Evolutionary conservation across 1,140 invertebrate genomes (phyloP).

Genomic region (Macrotrachela quadricornifera): DNA sequence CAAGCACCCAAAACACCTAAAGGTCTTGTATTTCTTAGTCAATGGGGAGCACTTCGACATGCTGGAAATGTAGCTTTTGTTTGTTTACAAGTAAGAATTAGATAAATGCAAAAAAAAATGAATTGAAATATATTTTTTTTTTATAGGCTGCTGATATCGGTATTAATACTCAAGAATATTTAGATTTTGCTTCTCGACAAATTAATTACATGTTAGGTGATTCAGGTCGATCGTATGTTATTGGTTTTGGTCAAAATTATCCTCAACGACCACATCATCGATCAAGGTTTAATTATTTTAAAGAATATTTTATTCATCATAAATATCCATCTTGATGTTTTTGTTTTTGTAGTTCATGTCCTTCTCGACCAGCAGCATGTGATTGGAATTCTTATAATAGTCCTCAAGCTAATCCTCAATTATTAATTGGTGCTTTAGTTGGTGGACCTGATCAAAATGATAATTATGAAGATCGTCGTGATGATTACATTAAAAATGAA

Average conservation of each 20-base stretch:
- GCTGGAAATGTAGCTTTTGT: constrained; percentile 10
- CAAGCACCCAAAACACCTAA: constrained; percentile 12
- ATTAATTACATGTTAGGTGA: constrained; percentile 42
- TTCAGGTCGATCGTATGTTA: constrained; percentile 19
- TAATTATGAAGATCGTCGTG: constrained; percentile 19
- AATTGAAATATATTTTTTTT: constrained; percentile 17
- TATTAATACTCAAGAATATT: constrained; percentile 16
- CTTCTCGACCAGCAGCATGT: constrained; percentile 14
- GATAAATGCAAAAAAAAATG: not conserved
- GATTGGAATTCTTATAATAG: constrained; percentile 13
- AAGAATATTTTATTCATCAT: not conserved
- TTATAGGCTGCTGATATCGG: constrained; percentile 19
- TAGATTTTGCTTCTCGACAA: constrained; percentile 38
- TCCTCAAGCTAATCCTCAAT: constrained; percentile 12
- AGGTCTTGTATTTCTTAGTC: constrained; percentile 15
- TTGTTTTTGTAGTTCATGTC: constrained; percentile 20
- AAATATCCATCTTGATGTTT: not conserved
- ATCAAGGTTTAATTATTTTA: not conserved
- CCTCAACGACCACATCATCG: not conserved
- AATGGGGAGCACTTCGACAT: constrained; percentile 21
- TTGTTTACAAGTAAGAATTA: not conserved
- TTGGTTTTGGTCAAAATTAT: not conserved
- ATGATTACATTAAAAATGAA: constrained; percentile 27
- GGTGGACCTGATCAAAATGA: constrained; percentile 26
- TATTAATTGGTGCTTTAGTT: constrained; percentile 20